Conservation (phyloP, 1,140 invertebrate genomes). For the Proales similis region DNA sequence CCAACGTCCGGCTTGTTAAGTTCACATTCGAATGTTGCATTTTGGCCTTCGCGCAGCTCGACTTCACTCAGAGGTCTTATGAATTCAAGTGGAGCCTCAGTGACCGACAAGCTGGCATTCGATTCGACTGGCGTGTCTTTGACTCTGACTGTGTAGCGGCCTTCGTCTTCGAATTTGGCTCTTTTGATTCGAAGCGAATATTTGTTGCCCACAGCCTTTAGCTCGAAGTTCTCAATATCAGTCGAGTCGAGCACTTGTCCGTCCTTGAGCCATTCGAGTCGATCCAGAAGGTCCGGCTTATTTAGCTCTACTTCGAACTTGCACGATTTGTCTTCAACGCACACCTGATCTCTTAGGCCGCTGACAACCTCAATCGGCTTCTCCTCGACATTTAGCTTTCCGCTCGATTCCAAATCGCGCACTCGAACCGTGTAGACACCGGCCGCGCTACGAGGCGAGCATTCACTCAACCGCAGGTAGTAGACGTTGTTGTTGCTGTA, state of each 20-base stretch:
- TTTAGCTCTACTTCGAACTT: slow-evolving; percentile 37
- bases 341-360: slow-evolving; percentile 10
- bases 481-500: slow-evolving; percentile 24
- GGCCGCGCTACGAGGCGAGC: not conserved
- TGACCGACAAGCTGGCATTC: slow-evolving; percentile 27
- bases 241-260: slow-evolving; percentile 8
- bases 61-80: slow-evolving; percentile 3
- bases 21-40: slow-evolving; percentile 31
- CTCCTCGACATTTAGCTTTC: slow-evolving; percentile 14
- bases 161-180: slow-evolving; percentile 21
- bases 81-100: slow-evolving; percentile 29
- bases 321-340: slow-evolving; percentile 18
- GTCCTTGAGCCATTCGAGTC: slow-evolving; percentile 20
- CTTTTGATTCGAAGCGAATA: slow-evolving; percentile 20
- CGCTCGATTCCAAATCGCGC: slow-evolving; percentile 6
- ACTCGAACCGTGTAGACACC: slow-evolving; percentile 28
- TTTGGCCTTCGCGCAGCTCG: slow-evolving; percentile 22
- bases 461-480: slow-evolving; percentile 24
- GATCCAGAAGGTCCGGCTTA: slow-evolving; percentile 10
- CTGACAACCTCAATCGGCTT: slow-evolving; percentile 23
- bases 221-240: slow-evolving; percentile 1
- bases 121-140: slow-evolving; percentile 4
- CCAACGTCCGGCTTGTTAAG: slow-evolving; percentile 22
- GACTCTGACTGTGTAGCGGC: slow-evolving; percentile 26
- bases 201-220: slow-evolving; percentile 10